Evolutionary conservation across 2,113 vertebrate species (phyloP), one percentile per base, ranked within the genome.

Genomic region (Psittacula cyanocephala): DNA sequence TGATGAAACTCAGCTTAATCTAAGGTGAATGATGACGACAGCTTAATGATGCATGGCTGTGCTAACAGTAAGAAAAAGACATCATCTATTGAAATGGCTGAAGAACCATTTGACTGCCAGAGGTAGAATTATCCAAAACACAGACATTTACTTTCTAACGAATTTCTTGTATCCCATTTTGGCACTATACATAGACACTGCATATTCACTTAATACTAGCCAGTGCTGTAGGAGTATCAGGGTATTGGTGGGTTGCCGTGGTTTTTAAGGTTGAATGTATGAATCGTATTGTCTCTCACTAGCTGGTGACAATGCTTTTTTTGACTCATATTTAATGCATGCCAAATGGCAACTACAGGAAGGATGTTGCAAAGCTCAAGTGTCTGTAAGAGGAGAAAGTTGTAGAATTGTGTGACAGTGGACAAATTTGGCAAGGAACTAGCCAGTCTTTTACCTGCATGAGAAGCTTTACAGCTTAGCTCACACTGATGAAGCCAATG

Each of bases 151-250:
- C 77, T 74, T 81, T 83, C 46, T 91, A 19, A 67, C 64, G 43
- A 69, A 70, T 84, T 89, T 57, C 13, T 27, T 37, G 18, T 67
- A 77, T 82, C 27, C 18, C 13, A 23, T 83, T 93, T 88, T 52
- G 19, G 11, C 9, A 2, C 1, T 65, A 25, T 41, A 31, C 10
- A 2, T 75, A 31, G 29, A 2, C 3, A 2, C 4, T 53, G 44
- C 20, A 50, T 53, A 15, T 74, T 86, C 46, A 62, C 14, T 44
- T 64, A 62, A 49, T 64, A 14, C 39, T 47, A n/a, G 31, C 31
- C 64, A 17, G 33, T 70, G 41, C n/a, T 75, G 23, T 59, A 41
- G 57, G 20, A 84, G 11, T 33, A 67, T 7, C 18, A n/a, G 19
- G 19, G 10, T 68, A 14, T 39, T 55, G 47, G 6, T n/a, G 27